A percentile compares a stretch with the other conserved stretches of the same genome.
Evolutionary conservation across 2,797 vertebrate genomes (phyloP).

Genomic region (Coregonus ussuriensis): DNA sequence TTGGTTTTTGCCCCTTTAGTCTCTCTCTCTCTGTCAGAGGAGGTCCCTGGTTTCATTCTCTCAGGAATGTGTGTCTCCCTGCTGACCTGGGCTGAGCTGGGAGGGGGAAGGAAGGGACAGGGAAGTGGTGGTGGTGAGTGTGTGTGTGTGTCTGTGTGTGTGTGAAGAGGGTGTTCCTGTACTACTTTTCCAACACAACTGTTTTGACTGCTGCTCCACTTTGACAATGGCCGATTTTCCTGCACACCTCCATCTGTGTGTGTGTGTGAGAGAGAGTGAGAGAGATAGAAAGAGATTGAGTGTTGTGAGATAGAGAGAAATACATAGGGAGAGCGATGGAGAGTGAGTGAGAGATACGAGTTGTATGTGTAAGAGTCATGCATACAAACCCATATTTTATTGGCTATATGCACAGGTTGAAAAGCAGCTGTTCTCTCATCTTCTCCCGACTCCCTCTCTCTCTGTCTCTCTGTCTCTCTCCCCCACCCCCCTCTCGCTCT

Average conservation of each 20-base stretch:
- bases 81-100: slow-evolving; percentile 29
- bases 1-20: neutral
- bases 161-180: slow-evolving; percentile 36
- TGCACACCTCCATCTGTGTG: neutral
- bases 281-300: neutral
- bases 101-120: slow-evolving; percentile 7
- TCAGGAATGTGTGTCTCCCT: slow-evolving; percentile 39
- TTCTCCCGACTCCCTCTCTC: neutral
- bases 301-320: neutral
- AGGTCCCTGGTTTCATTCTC: slow-evolving; percentile 37
- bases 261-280: neutral
- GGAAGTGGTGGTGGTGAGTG: slow-evolving; percentile 28
- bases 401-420: neutral
- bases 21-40: slow-evolving; percentile 9
- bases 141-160: slow-evolving; percentile 33
- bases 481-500: neutral
- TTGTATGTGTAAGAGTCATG: neutral
- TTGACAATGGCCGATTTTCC: slow-evolving; percentile 5
- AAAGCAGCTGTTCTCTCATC: neutral
- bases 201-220: neutral
- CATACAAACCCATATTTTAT: neutral
- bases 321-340: neutral
- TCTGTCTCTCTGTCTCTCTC: neutral
- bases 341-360: neutral
- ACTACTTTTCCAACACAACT: slow-evolving; percentile 15